Evolutionary conservation across 1,140 invertebrate genomes (phyloP).

Genomic region (Bombus sibiricus): DNA sequence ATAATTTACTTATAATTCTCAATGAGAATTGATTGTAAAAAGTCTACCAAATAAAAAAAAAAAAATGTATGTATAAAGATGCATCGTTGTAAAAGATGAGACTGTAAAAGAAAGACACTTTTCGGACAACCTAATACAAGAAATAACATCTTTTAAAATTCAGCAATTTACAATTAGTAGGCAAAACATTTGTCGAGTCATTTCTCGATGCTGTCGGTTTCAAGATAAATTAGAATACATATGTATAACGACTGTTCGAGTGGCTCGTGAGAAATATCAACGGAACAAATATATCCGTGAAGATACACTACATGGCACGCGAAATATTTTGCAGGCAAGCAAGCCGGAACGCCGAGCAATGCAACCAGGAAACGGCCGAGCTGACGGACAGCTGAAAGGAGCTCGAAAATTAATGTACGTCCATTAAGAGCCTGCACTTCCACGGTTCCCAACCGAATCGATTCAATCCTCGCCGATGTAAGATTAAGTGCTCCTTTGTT

Average conservation of each 20-base stretch:
- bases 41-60: no score
- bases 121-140: no score
- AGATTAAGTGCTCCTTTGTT: constrained; percentile 62
- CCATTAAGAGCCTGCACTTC: constrained; percentile 47
- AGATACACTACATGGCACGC: background rate
- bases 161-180: no score
- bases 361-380: background rate
- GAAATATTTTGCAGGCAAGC: constrained; percentile 1
- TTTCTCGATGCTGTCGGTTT: background rate
- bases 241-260: background rate
- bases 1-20: no score
- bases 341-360: background rate
- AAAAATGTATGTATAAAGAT: no score
- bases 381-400: constrained; percentile 50
- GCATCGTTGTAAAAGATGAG: no score
- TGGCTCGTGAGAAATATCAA: background rate
- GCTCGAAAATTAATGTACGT: constrained; percentile 56
- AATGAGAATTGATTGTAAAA: no score
- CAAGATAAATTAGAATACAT: background rate
- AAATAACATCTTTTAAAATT: no score
- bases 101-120: no score
- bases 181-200: background rate
- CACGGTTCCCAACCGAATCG: constrained; percentile 30
- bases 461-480: constrained; percentile 43
- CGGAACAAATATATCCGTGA: background rate